Base-by-base conservation (phyloP, 2,113 vertebrate genomes). In the Himantopus leucocephalus region DNA sequence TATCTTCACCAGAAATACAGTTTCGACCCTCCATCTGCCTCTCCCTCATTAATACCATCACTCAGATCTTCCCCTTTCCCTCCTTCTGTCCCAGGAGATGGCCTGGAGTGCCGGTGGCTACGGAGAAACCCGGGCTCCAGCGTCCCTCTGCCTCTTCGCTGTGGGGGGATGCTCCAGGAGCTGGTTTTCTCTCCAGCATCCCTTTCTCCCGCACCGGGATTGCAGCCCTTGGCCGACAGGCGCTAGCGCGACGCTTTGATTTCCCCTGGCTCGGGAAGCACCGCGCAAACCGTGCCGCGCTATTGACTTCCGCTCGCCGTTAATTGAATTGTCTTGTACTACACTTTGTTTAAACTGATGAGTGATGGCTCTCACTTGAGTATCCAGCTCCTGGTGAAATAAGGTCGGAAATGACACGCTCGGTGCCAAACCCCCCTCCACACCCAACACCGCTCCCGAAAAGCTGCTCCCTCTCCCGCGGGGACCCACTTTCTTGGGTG, bases 311-410 rank as follows among this genome's bases (percentile, higher is more conserved):
- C 0, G 0, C 17, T 48, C 1, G 27, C 77, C 23, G 76, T 88
- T 96, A 94, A 97, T 64, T 95, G 97, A 96, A 96, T 90, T 93
- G 77, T 95, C 59, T 83, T 63, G 91, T 90, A 48, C 73, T 82
- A 90, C 77, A 85, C 87, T 93, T 94, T 86, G 96, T 95, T 96
- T 76, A 85, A 94, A 4, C 35, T 5, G 53, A 79, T 63, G 85
- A 95, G 83, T 15, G 32, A 77, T 12, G 39, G 87, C 81, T 90
- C 64, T 90, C 90, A 12, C 64, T 90, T 18, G 10, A 77, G 71
- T 16, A 89, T 30, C 41, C 81, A 72, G 67, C 89, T 90, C 32
- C 6, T 17, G 41, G 86, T 45, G 76, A 72, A 85, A 78, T 59
- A 21, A 88, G 77, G 84, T 80, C 9, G 1, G 68, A 47, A 50